These are phyloP conservation scores for Panulirus ornatus DNA, from an alignment of 1,140 invertebrate genomes.

Conservation along the genomic window DNA sequence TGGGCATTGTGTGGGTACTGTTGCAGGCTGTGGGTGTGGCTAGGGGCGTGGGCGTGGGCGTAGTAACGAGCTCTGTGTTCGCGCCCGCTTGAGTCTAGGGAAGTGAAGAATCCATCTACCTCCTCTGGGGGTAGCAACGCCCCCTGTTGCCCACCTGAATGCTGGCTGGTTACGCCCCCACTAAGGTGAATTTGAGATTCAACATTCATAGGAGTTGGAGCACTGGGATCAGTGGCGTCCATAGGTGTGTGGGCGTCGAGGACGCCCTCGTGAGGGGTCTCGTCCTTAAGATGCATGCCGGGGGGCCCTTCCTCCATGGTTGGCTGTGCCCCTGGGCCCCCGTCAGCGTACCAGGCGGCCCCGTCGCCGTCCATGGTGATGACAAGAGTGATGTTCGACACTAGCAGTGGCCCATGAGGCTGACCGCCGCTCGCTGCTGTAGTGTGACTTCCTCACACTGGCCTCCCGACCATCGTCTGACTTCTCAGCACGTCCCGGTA, in stretches of 20 bases:
- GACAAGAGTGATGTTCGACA: background rate
- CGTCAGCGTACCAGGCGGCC: conserved; percentile 18
- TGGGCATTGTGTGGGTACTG: conserved; percentile 63
- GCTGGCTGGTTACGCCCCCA: conserved; percentile 18
- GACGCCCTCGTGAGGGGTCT: conserved; percentile 10
- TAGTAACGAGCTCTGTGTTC: conserved; percentile 63
- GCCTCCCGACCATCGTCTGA: too few relatives aligned
- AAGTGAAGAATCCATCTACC: conserved; percentile 65
- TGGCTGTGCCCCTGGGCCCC: background rate
- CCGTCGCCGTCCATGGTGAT: conserved; percentile 42
- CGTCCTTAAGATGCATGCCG: conserved; percentile 41
- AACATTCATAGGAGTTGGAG: conserved; percentile 29
- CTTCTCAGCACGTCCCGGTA: too few relatives aligned
- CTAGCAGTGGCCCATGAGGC: conserved; percentile 3
- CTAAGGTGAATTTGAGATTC: conserved; percentile 33
- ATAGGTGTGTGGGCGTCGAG: conserved; percentile 33
- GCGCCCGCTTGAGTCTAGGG: conserved; percentile 59
- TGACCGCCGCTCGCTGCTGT: background rate
- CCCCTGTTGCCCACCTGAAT: conserved; percentile 48
- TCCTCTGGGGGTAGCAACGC: conserved; percentile 61
- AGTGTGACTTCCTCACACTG: too few relatives aligned
- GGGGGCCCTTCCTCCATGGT: conserved; percentile 11
- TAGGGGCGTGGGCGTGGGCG: conserved; percentile 52
- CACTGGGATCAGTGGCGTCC: conserved; percentile 27
- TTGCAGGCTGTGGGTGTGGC: conserved; percentile 41